Percentiles rank a stretch among this genome's conserved stretches.
Conservation (phyloP, 1,140 invertebrate species). For the Asbolus verrucosus region DNA sequence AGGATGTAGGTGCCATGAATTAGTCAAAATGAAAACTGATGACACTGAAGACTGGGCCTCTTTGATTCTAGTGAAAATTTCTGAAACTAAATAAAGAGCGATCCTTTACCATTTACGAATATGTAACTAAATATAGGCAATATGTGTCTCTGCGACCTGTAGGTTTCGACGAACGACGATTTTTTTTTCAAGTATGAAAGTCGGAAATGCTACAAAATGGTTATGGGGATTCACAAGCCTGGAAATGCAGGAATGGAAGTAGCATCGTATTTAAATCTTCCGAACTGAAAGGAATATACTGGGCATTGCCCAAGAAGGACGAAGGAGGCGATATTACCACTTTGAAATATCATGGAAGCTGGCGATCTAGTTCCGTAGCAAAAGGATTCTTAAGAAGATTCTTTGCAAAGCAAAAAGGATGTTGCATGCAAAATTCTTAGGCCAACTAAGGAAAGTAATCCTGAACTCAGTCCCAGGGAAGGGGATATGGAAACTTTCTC, state of each 20-base stretch:
- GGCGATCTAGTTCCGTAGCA: neutral
- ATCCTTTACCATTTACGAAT: neutral
- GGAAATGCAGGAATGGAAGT: neutral
- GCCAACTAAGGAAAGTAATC: too few species aligned
- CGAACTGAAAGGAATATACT: neutral
- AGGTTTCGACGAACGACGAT: neutral
- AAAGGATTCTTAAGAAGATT: neutral
- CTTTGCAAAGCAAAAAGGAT: too few species aligned
- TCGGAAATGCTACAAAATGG: neutral
- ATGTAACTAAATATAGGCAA: neutral
- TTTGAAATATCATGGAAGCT: neutral
- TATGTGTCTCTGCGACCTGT: neutral
- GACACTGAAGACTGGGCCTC: neutral
- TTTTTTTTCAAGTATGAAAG: conserved; percentile 2
- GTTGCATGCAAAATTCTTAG: too few species aligned
- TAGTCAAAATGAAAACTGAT: neutral
- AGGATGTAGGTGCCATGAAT: neutral
- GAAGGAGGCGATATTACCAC: neutral
- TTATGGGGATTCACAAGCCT: neutral
- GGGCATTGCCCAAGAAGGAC: neutral
- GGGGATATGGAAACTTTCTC: too few species aligned
- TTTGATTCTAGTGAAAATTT: neutral
- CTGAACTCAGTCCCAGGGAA: too few species aligned
- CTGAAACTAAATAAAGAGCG: neutral
- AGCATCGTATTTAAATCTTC: neutral